Conservation (phyloP, 2,888 invertebrate species). For the Malthinus seriepunctatus region DNA sequence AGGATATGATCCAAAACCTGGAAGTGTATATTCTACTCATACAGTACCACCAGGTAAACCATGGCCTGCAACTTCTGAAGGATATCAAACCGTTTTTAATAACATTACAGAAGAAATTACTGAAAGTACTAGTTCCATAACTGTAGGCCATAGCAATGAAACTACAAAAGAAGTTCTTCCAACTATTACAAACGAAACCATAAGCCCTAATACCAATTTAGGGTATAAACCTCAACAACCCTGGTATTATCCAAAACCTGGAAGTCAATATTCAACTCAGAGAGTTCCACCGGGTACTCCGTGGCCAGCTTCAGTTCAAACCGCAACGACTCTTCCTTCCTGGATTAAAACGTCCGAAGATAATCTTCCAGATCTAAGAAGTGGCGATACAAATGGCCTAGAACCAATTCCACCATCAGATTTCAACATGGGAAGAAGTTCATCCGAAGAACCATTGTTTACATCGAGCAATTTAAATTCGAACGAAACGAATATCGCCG, state of each 20-base stretch:
- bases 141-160: no score
- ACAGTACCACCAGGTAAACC: slow-evolving; percentile 19
- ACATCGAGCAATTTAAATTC: no score
- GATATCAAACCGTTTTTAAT: background rate
- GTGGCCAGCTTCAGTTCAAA: slow-evolving; percentile 23
- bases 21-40: slow-evolving; percentile 3
- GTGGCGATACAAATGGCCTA: no score
- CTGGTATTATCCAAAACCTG: slow-evolving; percentile 19
- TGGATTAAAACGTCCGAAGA: background rate
- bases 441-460: no score
- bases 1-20: slow-evolving; percentile 11
- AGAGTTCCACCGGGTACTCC: slow-evolving; percentile 28
- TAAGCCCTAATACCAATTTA: slow-evolving; percentile 6
- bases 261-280: slow-evolving; percentile 5
- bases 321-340: background rate
- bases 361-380: background rate
- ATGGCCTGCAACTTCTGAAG: slow-evolving; percentile 3
- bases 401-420: no score
- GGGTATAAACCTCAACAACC: slow-evolving; percentile 24
- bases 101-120: background rate
- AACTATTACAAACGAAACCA: background rate
- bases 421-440: no score
- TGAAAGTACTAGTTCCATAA: no score
- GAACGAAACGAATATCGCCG: background rate
- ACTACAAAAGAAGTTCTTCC: background rate